phyloP scores from a whole-genome alignment of 23 tunicate genomes.

The Oikopleura dioica region DNA sequence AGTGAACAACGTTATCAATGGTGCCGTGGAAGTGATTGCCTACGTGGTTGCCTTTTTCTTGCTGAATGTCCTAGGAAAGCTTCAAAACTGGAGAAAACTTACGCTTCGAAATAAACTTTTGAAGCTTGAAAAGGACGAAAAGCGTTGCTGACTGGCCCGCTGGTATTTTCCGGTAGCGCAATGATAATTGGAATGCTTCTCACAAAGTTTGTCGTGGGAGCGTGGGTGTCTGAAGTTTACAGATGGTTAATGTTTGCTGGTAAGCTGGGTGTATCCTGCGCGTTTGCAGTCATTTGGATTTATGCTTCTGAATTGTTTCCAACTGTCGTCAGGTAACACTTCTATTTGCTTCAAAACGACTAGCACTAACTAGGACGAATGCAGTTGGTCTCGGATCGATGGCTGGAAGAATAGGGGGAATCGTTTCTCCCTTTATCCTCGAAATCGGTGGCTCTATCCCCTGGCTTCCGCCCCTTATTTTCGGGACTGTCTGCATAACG shows the following conservation, averaged over 20 bases:
- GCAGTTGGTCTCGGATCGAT: not conserved
- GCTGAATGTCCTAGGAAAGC: not conserved
- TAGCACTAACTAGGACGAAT: too few species aligned
- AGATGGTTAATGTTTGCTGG: constrained; percentile 13
- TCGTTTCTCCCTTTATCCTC: not conserved
- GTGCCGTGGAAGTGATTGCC: not conserved
- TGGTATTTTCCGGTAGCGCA: not conserved
- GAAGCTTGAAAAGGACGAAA: too few species aligned
- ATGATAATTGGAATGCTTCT: not conserved
- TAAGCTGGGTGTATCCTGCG: not conserved
- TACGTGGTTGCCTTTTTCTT: not conserved
- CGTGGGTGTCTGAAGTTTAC: not conserved
- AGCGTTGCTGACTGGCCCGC: not conserved
- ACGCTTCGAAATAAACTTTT: too few species aligned
- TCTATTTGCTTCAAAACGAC: too few species aligned
- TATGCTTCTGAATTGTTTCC: not conserved
- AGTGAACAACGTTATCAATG: constrained; percentile 1
- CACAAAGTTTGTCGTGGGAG: not conserved
- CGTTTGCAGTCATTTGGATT: constrained; percentile 2
- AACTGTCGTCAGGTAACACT: not conserved
- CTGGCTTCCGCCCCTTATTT: not conserved
- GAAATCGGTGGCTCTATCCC: not conserved
- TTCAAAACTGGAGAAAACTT: too few species aligned
- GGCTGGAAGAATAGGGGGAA: constrained; percentile 12
- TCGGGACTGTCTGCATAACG: not conserved